Evolutionary conservation across 2,888 invertebrate genomes (phyloP).

Genomic region (Rhodophaea formosa): DNA sequence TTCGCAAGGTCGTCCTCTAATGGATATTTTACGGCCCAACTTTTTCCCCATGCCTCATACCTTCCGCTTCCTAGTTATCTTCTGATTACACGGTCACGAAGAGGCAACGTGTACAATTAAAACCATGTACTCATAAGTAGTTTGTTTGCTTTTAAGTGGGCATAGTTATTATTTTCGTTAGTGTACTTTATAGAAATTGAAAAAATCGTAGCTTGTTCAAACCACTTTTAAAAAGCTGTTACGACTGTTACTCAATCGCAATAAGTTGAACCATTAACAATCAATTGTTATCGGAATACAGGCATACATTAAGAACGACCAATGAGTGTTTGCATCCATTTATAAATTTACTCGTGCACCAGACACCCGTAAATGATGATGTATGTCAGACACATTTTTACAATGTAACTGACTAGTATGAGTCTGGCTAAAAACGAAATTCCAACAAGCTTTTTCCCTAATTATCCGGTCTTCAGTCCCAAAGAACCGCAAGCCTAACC

Average conservation of each 20-base stretch:
- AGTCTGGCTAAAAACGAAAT: too few relatives aligned
- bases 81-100: conserved; percentile 17
- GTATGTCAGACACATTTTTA: too few relatives aligned
- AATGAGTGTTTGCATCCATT: neutral
- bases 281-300: neutral
- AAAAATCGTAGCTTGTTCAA: too few relatives aligned
- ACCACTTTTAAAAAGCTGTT: too few relatives aligned
- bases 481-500: conserved; percentile 6
- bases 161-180: too few relatives aligned
- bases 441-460: neutral
- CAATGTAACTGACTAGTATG: too few relatives aligned
- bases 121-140: neutral
- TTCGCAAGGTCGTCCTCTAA: conserved; percentile 20
- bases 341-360: neutral
- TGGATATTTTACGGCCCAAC: conserved; percentile 20
- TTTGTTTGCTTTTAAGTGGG: neutral
- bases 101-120: conserved; percentile 13
- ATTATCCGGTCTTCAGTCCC: neutral
- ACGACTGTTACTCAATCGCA: too few relatives aligned
- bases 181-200: neutral
- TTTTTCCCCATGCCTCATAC: conserved; percentile 14
- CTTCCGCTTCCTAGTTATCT: conserved; percentile 17
- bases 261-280: neutral
- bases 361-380: too few relatives aligned
- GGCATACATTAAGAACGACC: neutral